Conservation (phyloP, 2,888 invertebrate genomes). For the Eurois occulta region DNA sequence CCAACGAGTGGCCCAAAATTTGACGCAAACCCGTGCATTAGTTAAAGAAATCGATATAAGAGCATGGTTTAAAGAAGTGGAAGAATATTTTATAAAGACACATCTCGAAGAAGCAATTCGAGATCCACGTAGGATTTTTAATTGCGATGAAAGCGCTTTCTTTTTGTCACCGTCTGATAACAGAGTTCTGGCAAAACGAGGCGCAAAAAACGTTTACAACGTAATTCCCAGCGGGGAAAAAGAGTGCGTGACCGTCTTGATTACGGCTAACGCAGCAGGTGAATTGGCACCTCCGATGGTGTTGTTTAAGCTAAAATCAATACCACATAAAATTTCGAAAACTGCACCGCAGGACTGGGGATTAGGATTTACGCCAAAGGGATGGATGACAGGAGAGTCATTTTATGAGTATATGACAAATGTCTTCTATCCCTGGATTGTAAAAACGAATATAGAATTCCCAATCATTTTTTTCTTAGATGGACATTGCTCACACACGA, state of each 20-base stretch:
- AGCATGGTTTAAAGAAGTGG: background rate
- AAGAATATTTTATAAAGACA: conserved; percentile 1
- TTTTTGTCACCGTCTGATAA: conserved; percentile 38
- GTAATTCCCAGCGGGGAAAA: conserved; percentile 35
- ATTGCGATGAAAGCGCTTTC: conserved; percentile 25
- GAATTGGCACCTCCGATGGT: conserved; percentile 47
- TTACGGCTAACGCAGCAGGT: conserved; percentile 21
- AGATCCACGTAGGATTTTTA: conserved; percentile 36
- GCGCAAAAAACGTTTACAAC: conserved; percentile 42
- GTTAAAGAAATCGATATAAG: background rate
- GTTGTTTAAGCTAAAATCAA: conserved; percentile 38
- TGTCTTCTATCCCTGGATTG: conserved; percentile 28
- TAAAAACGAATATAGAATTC: background rate
- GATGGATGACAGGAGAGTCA: conserved; percentile 45
- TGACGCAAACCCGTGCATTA: background rate
- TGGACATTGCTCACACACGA: conserved; percentile 39
- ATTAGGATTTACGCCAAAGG: conserved; percentile 25
- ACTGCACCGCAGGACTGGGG: conserved; percentile 27
- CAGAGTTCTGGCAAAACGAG: conserved; percentile 15
- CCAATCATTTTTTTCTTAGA: conserved; percentile 30
- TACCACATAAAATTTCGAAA: conserved; percentile 42
- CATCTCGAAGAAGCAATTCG: background rate
- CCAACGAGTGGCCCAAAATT: background rate
- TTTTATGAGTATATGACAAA: conserved; percentile 42
- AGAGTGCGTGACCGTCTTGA: conserved; percentile 43